Evolutionary conservation across 2,113 vertebrate genomes (phyloP).

Genomic region (Polyodon spathula): DNA sequence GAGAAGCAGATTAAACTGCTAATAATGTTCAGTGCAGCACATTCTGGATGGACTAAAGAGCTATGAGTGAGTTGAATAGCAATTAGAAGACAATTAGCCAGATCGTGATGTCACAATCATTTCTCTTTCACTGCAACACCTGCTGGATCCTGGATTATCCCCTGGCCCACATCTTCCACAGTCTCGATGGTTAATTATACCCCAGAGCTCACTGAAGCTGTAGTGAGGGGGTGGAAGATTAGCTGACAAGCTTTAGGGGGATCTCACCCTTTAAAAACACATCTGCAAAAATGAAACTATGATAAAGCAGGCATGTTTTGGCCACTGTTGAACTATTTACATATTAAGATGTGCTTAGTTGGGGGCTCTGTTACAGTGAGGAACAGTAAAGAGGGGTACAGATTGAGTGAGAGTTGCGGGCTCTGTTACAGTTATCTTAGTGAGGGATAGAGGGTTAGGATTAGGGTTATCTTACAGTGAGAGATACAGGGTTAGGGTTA

Average conservation of each 20-base stretch:
- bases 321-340: too few relatives aligned
- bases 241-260: neutral
- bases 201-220: neutral
- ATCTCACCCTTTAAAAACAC: neutral
- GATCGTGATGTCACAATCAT: neutral
- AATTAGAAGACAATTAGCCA: constrained; percentile 3
- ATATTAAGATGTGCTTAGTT: too few relatives aligned
- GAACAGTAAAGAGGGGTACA: too few relatives aligned
- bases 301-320: too few relatives aligned
- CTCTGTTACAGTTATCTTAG: too few relatives aligned
- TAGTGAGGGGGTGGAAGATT: neutral
- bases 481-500: too few relatives aligned
- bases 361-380: too few relatives aligned
- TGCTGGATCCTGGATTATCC: constrained; percentile 3
- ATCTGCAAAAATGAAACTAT: neutral
- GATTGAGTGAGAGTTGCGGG: too few relatives aligned
- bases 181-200: constrained; percentile 5
- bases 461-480: too few relatives aligned
- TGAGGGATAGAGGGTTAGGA: too few relatives aligned
- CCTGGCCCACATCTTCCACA: neutral
- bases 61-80: neutral
- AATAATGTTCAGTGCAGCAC: neutral
- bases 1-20: neutral
- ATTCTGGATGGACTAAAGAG: neutral
- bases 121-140: neutral